Evolutionary conservation across 2,797 vertebrate genomes (phyloP).

Genomic region (Danio jaintianensis): DNA sequence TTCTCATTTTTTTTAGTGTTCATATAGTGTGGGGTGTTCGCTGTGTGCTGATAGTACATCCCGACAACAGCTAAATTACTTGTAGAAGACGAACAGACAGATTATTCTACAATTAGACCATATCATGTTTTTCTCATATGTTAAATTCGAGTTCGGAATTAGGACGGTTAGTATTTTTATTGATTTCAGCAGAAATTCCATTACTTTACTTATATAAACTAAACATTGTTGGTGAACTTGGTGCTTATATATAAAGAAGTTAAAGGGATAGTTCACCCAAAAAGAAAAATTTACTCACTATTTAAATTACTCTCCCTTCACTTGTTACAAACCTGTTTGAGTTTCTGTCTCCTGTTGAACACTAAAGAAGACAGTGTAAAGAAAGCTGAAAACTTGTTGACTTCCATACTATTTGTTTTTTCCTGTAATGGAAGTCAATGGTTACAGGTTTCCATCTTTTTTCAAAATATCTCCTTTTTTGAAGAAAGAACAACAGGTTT

Average conservation of each 20-base stretch:
- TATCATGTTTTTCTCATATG: not conserved
- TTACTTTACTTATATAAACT: not conserved
- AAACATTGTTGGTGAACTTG: not conserved
- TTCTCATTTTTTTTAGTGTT: not conserved
- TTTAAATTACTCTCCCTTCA: not conserved
- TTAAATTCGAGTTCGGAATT: no score
- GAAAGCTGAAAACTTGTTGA: no score
- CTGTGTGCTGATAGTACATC: not conserved
- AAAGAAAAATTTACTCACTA: not conserved
- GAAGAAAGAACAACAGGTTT: no score
- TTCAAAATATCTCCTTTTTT: no score
- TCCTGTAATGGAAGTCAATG: no score
- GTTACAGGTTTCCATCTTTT: no score
- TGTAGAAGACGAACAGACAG: not conserved
- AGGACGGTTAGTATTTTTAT: not conserved
- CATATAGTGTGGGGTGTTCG: not conserved
- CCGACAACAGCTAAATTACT: not conserved
- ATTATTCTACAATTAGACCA: not conserved
- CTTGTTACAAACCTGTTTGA: not conserved
- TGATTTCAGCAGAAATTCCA: not conserved
- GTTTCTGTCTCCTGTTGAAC: slow-evolving; percentile 5
- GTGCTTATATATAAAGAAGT: not conserved
- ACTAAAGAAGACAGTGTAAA: no score
- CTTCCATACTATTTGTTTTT: no score
- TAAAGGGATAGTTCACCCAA: not conserved